Evolutionary conservation across 2,113 vertebrate genomes (phyloP), one percentile per base, ranked within the genome.

Genomic region (Nesospiza acunhae): DNA sequence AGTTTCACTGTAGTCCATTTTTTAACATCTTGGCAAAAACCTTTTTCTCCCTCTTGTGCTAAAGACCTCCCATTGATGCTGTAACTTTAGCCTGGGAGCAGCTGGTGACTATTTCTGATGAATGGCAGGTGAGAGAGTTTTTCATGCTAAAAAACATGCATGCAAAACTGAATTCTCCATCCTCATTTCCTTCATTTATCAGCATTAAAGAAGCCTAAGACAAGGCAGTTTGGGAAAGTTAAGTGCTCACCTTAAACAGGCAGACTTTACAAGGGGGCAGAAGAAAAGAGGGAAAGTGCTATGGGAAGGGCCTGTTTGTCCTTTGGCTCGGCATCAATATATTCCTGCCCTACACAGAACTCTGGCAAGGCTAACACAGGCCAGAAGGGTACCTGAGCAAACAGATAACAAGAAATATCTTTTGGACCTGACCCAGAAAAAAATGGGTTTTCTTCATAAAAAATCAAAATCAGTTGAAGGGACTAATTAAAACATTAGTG

Each of bases 1-100:
- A 86, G 93, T 98, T 97, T 97, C 95, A 97, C 79, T 69, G 74
- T 87, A 64, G 76, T 92, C 93, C 30, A 35, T 68, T 93, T 93
- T 85, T 92, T 95, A 96, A 93, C 64, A 53, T 92, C 92, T 87
- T 82, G 82, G 85, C 70, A 86, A 94, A 63, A 59, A 58, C 24
- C 15, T 81, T 70, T 84, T 89, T 91, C 89, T 74, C 76, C 69
- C 69, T 90, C 73, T 95, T 70, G 17, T 67, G 94, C 85, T 91
- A 64, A 96, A 96, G 91, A 97, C 91, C 95, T 97, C 93, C 94
- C 94, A 90, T 23, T 69, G 94, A 89, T 84, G 68, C 91, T 83
- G 96, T 96, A 96, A 95, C 35, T 7, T 85, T 82, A 94, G 46
- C 67, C 90, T 89, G 93, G 60, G 79, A 95, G 95, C 94, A 98